These are phyloP conservation scores for Mesaphorura yosii DNA, from an alignment of 1,140 invertebrate genomes.

Conservation along the genomic window DNA sequence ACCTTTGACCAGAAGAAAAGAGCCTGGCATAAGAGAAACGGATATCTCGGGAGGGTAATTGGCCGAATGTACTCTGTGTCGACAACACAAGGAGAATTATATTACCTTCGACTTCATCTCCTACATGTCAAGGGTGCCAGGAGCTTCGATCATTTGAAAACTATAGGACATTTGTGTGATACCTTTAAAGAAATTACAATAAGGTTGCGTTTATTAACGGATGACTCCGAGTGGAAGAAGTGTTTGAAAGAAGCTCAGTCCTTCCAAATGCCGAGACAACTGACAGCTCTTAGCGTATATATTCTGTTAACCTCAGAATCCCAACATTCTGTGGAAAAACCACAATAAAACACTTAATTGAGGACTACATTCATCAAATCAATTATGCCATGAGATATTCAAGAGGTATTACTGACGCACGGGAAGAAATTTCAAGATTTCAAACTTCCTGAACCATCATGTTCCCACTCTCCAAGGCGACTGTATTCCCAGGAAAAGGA, in stretches of 20 bases:
- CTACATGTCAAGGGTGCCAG: constrained; percentile 32
- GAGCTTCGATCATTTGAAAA: constrained; percentile 19
- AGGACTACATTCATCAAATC: constrained; percentile 18
- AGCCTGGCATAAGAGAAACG: constrained; percentile 22
- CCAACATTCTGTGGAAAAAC: constrained; percentile 20
- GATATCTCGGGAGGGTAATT: background rate
- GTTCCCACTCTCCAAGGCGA: too few relatives aligned
- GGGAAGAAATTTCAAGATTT: background rate
- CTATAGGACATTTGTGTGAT: constrained; percentile 4
- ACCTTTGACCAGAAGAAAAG: constrained; percentile 12
- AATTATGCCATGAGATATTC: background rate
- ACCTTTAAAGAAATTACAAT: constrained; percentile 19
- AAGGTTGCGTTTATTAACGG: constrained; percentile 25
- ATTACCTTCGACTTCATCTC: constrained; percentile 33
- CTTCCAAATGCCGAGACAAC: constrained; percentile 17
- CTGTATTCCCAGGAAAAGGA: background rate
- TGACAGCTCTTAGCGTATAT: constrained; percentile 33
- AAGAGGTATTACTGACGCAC: background rate
- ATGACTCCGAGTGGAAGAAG: constrained; percentile 25
- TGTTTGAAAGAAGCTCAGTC: constrained; percentile 24
- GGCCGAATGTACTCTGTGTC: constrained; percentile 5
- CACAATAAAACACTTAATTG: constrained; percentile 8
- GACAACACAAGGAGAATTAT: constrained; percentile 12
- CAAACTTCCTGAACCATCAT: background rate
- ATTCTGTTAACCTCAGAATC: constrained; percentile 12